Evolutionary conservation across 2,888 invertebrate species (phyloP).

Genomic region (Drosophila hamatofila): DNA sequence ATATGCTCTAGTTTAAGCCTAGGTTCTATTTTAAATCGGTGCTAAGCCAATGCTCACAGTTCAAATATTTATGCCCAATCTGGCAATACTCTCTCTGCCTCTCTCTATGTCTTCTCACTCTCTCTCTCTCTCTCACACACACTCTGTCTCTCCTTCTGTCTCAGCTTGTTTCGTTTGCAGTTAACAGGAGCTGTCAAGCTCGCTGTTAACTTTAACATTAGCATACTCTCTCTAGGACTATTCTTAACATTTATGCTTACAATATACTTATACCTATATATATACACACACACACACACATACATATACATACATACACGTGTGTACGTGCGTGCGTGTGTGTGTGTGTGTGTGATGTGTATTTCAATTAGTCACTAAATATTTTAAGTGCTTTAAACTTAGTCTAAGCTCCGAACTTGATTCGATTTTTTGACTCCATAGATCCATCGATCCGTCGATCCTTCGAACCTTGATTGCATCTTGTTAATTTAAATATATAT

Average conservation of each 20-base stretch:
- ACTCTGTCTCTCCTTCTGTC: conserved; percentile 6
- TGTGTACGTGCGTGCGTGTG: neutral
- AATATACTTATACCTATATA: conserved; percentile 47
- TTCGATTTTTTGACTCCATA: conserved; percentile 26
- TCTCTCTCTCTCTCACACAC: conserved; percentile 14
- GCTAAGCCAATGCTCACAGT: conserved; percentile 78
- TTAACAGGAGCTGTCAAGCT: neutral
- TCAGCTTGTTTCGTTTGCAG: conserved; percentile 2
- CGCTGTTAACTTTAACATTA: conserved; percentile 9
- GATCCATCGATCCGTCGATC: conserved; percentile 3
- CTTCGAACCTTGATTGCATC: conserved; percentile 14
- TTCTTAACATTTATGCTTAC: conserved; percentile 30
- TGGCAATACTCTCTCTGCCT: conserved; percentile 33
- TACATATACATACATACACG: conserved; percentile 1
- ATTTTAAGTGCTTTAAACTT: conserved; percentile 81
- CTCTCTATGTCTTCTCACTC: conserved; percentile 15
- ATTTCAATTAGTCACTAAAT: conserved; percentile 84
- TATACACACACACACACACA: conserved; percentile 36
- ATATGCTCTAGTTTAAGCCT: conserved; percentile 62
- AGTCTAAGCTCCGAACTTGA: conserved; percentile 66
- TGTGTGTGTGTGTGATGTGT: conserved; percentile 38
- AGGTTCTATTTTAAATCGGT: conserved; percentile 74
- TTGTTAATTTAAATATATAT: conserved; percentile 36
- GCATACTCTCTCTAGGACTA: conserved; percentile 10
- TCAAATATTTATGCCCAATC: conserved; percentile 44